Evolutionary conservation across 2,113 vertebrate species (phyloP).

Genomic region (Perccottus glenii): DNA sequence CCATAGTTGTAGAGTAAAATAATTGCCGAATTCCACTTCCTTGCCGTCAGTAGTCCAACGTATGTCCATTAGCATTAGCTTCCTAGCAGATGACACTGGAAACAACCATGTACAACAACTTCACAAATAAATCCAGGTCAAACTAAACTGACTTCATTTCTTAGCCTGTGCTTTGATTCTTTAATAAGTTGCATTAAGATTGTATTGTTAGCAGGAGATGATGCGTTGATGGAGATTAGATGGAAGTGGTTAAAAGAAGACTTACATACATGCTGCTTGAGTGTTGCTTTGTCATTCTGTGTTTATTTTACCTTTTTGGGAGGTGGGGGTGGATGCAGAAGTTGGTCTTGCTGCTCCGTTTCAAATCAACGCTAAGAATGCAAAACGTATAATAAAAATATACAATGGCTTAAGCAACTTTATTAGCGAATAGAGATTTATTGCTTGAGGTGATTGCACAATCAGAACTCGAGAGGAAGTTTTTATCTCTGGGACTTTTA

Average conservation of each 20-base stretch:
- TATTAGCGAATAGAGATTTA: constrained; percentile 54
- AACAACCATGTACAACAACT: too few species aligned
- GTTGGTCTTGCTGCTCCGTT: constrained; percentile 68
- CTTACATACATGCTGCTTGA: constrained; percentile 77
- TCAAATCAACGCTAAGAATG: constrained; percentile 71
- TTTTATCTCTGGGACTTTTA: constrained; percentile 39
- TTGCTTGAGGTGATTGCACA: constrained; percentile 66
- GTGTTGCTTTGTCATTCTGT: constrained; percentile 61
- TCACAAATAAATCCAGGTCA: too few species aligned
- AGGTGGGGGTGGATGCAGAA: constrained; percentile 40
- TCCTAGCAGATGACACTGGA: too few species aligned
- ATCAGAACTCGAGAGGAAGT: constrained; percentile 47
- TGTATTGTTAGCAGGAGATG: constrained; percentile 12
- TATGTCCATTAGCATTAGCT: too few species aligned
- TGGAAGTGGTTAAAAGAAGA: constrained; percentile 34
- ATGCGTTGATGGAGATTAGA: constrained; percentile 11
- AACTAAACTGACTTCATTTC: not conserved
- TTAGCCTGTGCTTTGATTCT: constrained; percentile 62
- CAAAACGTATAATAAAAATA: constrained; percentile 51
- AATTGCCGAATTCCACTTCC: too few species aligned
- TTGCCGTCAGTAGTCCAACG: too few species aligned
- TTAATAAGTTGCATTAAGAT: constrained; percentile 50
- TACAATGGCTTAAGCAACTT: constrained; percentile 44
- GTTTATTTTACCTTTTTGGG: constrained; percentile 41
- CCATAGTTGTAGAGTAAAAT: too few species aligned